phyloP scores from a whole-genome alignment of 2,113 vertebrate genomes.

The Andinoacara biseriatus region DNA sequence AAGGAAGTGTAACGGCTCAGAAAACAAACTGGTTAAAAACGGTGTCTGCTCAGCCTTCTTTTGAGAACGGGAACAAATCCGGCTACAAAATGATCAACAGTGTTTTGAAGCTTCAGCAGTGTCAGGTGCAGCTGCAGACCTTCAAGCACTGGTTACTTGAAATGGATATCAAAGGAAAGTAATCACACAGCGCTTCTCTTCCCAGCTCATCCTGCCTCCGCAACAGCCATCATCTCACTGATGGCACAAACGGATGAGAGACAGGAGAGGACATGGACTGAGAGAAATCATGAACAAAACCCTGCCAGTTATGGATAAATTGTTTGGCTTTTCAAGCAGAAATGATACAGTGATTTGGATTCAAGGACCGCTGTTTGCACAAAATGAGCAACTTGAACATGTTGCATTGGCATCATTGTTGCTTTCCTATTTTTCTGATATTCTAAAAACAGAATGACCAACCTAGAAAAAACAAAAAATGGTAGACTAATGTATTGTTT shows the following conservation, averaged over 20 bases:
- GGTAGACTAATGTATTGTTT: background rate
- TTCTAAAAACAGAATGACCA: background rate
- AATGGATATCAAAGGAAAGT: background rate
- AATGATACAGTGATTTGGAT: background rate
- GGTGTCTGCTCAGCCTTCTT: background rate
- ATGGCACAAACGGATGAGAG: background rate
- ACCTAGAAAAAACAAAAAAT: background rate
- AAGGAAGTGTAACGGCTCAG: background rate
- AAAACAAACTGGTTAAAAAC: background rate
- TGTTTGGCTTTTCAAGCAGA: background rate
- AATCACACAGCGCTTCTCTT: background rate
- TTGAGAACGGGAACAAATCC: background rate
- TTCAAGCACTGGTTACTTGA: background rate
- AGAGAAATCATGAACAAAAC: background rate
- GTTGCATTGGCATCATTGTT: background rate
- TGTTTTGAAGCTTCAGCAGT: background rate
- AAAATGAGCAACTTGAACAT: background rate
- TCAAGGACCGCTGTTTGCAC: background rate
- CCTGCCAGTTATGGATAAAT: background rate
- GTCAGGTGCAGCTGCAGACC: background rate
- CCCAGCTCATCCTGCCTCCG: background rate
- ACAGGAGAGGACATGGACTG: background rate
- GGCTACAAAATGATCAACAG: background rate
- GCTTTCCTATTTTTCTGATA: background rate
- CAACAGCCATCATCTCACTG: slow-evolving; percentile 5